These are phyloP conservation scores for Drosophila kurseongensis DNA, from an alignment of 1,140 invertebrate species.

Conservation along the genomic window DNA sequence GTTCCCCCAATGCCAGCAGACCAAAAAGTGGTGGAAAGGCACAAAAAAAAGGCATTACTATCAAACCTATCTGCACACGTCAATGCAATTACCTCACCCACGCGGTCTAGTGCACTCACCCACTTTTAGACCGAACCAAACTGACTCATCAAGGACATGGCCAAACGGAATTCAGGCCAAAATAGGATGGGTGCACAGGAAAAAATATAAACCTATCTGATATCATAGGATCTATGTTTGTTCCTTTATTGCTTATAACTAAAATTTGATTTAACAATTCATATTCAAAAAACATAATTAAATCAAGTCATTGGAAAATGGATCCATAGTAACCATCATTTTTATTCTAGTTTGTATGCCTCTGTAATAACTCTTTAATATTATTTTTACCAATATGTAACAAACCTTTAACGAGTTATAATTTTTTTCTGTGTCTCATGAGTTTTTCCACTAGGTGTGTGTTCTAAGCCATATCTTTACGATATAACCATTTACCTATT, in stretches of 20 bases:
- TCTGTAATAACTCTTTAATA: no score
- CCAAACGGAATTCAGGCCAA: conserved; percentile 24
- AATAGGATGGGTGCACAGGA: conserved; percentile 30
- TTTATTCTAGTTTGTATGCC: no score
- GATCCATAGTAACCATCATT: no score
- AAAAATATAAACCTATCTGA: background rate
- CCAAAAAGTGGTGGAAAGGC: conserved; percentile 2
- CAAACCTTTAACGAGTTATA: no score
- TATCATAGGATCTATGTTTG: no score
- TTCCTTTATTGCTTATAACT: no score
- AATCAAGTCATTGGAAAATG: no score
- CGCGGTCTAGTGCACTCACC: conserved; percentile 27
- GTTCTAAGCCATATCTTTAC: conserved; percentile 29
- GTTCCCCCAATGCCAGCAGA: conserved; percentile 28
- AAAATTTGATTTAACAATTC: no score
- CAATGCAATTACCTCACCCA: conserved; percentile 38
- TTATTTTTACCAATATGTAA: no score
- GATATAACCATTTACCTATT: conserved; percentile 24
- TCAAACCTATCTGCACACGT: conserved; percentile 22
- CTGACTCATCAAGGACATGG: conserved; percentile 53
- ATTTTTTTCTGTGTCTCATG: background rate
- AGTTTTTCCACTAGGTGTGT: conserved; percentile 11
- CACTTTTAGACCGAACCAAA: conserved; percentile 17
- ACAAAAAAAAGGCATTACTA: conserved; percentile 9
- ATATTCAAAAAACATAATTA: background rate